Evolutionary conservation across 1,140 invertebrate species (phyloP).

Genomic region (Tenebrio molitor): DNA sequence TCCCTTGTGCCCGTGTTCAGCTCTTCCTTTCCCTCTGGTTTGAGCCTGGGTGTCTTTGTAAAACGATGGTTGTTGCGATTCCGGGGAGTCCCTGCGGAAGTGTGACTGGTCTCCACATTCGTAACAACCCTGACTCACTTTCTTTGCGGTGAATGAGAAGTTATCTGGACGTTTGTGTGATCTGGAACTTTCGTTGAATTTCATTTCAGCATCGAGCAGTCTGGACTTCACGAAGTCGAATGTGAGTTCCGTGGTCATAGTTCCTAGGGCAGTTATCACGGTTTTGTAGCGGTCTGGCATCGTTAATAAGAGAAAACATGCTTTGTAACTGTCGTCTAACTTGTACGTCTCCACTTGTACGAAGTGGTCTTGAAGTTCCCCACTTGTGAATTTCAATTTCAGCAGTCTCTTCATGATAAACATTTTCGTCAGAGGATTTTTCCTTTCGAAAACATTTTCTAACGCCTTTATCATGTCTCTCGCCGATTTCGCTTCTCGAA

Average conservation of each 20-base stretch:
- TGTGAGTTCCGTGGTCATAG: not conserved
- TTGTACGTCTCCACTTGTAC: slow-evolving; percentile 21
- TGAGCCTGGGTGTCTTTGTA: no score
- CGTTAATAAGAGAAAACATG: slow-evolving; percentile 33
- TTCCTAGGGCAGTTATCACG: slow-evolving; percentile 17
- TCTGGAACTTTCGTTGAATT: slow-evolving; percentile 8
- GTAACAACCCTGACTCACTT: not conserved
- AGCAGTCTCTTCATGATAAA: slow-evolving; percentile 8
- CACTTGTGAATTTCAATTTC: not conserved
- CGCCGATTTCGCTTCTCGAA: slow-evolving; percentile 47
- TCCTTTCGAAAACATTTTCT: slow-evolving; percentile 17
- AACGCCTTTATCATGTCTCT: not conserved
- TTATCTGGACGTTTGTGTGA: not conserved
- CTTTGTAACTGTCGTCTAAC: slow-evolving; percentile 42
- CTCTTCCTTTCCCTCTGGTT: not conserved
- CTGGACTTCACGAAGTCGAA: slow-evolving; percentile 13
- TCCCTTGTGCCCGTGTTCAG: not conserved
- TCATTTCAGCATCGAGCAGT: slow-evolving; percentile 10
- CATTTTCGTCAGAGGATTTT: slow-evolving; percentile 22
- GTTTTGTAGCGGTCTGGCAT: slow-evolving; percentile 20
- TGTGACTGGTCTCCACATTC: slow-evolving; percentile 4
- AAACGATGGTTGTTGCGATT: not conserved
- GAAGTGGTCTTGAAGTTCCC: slow-evolving; percentile 16
- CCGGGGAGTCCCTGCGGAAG: not conserved
- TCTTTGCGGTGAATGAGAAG: not conserved